phyloP scores from a whole-genome alignment of 1,140 invertebrate genomes.

The Paraescarpia echinospica region DNA sequence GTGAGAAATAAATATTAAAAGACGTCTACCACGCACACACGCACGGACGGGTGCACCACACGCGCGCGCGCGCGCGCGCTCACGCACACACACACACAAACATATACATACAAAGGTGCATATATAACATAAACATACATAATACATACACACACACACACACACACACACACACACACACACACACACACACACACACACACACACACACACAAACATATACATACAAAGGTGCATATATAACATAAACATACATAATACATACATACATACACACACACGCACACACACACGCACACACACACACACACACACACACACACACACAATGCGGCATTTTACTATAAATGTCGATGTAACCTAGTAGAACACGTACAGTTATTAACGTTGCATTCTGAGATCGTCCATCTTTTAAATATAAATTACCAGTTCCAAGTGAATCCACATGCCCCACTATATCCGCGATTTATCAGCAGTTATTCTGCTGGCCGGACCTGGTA shows the following conservation, averaged over 20 bases:
- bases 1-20: too few relatives aligned
- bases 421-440: too few relatives aligned
- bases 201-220: conserved; percentile 16
- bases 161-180: conserved; percentile 13
- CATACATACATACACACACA: conserved; percentile 19
- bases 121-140: conserved; percentile 16
- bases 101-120: too few relatives aligned
- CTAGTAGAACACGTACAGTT: not conserved
- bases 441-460: too few relatives aligned
- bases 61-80: too few relatives aligned
- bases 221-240: too few relatives aligned
- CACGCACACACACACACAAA: not conserved
- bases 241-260: too few relatives aligned
- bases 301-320: not conserved
- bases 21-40: not conserved
- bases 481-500: too few relatives aligned
- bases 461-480: too few relatives aligned
- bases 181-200: conserved; percentile 6
- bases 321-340: not conserved
- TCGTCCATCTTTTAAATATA: too few relatives aligned
- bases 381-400: too few relatives aligned
- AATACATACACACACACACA: not conserved
- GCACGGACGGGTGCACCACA: not conserved
- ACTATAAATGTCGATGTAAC: not conserved
- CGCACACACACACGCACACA: conserved; percentile 10